Evolutionary conservation across 2,888 invertebrate species (phyloP), one percentile per base, ranked within the genome.

Genomic region (Neoitamus cyanurus): DNA sequence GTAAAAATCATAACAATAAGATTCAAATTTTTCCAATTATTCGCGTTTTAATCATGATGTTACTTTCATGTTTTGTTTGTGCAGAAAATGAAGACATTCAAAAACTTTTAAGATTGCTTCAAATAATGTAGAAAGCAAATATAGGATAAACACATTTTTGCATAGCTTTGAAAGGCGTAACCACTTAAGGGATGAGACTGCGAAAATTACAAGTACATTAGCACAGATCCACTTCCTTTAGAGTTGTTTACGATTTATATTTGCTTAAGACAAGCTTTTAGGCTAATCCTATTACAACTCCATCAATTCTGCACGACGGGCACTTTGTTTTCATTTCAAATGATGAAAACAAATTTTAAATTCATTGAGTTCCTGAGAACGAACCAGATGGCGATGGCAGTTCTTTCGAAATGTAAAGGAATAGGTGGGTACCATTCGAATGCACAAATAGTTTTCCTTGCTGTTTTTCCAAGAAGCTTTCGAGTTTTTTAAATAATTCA

Each of bases 241-340:
- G 58, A 58, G 20, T 58, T 25, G 58, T 58, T 58, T 58, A 58
- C 58, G 58, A 58, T 58, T 58, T 58, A 58, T 58, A 58, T 58
- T 58, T 58, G 58, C 58, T 58, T 58, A 58, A 58, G 58, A 25
- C 58, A 25, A 58, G 58, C 58, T 58, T 58, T 58, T 58, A 58
- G 58, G 58, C 58, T 58, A 58, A 58, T 58, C 58, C 58, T 58
- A 58, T 58, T 58, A 58, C 58, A 58, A 58, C 58, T 58, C 58
- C 58, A 58, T 58, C 58, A 58, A 58, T 58, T 58, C 58, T 58
- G 58, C 25, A 58, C 58, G 9, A 58, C 58, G 58, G 58, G 58
- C 58, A 58, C 58, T 58, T 58, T 58, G 20, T 58, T 58, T 58
- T 58, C 58, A 58, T 58, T 58, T 58, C 20, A 25, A 58, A 58